Evolutionary conservation across 2,113 vertebrate genomes (phyloP), one percentile per base, ranked within the genome.

Genomic region (Ceyx melanurus): DNA sequence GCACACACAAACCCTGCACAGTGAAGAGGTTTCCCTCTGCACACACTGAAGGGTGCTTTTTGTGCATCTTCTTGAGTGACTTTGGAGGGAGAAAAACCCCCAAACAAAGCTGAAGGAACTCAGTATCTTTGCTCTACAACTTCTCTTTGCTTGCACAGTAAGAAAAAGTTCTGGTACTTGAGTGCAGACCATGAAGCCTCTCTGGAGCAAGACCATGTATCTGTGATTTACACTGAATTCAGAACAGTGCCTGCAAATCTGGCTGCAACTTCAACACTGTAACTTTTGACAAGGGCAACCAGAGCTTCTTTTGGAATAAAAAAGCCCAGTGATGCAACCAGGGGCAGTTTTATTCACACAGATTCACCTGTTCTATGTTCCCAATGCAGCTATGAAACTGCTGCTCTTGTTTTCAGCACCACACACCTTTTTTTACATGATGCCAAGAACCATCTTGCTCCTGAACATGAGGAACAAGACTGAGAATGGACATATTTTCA

Each of bases 1-100:
- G 0, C 50, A 10, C 19, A 1, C 0, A 5, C 22, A 51, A 13
- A 37, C 6, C 22, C 54, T 2, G 19, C 15, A 1, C 21, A 0
- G 2, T 1, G 45, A 21, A 18, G 28, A 21, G 8, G 15, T 22
- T 71, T 79, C 28, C 20, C 33, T 15, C 29, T 4, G 6, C 21
- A 20, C 29, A 5, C 14, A 3, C 18, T 3, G 10, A 11, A 0
- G 5, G 45, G 22, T 26, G 25, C 42, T 62, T 10, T 28, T 37
- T 0, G 1, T 18, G 8, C 14, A 19, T 9, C 17, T 11, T 33
- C 13, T 46, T 23, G 48, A 71, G 29, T 1, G 5, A 48, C 15
- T 31, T 5, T 3, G 21, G 22, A 16, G 5, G 2, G 9, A 35
- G 35, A 33, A 31, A 5, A 60, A 35, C 22, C 18, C 4, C 13